Base-by-base conservation (phyloP, 2,797 vertebrate species). In the Oreochromis mossambicus region DNA sequence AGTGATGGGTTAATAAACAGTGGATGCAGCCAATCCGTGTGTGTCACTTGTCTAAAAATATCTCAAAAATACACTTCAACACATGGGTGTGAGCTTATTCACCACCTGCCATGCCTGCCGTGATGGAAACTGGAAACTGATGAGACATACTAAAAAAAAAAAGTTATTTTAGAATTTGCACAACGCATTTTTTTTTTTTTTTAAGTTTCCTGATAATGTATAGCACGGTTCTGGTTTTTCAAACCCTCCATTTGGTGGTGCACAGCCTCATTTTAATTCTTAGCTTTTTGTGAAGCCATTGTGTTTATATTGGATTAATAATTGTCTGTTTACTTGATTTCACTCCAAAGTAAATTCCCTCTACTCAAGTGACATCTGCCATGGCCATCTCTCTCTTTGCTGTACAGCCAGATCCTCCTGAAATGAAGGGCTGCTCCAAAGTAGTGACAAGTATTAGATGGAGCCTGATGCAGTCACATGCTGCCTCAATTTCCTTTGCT, bases 321-420 rank as follows among this genome's bases (percentile, higher is more conserved):
- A 50, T 46, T 73, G 54, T 48, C 54, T 89, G 76, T 93, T 88
- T 81, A 85, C 79, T 83, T 88, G 81, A 85, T 87, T 88, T 83
- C 50, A 79, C 29, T 92, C 85, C 56, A 77, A 34, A 85, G 51
- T 82, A 86, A 87, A 91, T 80, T 87, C 81, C 7, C 51, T 85
- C 78, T 83, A 80, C 79, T 85, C 77, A 14, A 84, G 70, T 88
- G 88, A 88, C 90, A 92, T 90, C 90, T 93, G 88, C 88, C 90
- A 70, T 13, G 8, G 19, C 54, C 8, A 15, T 77, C 80, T 82
- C 63, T 83, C 36, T 87, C 86, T 90, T 81, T 88, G 79, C 79
- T 34, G 24, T 11, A 56, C 87, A 88, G 83, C 80, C 86, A 86
- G 88, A 79, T 32, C 75, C 87, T 82, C 89, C 88, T 79, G 82